Evolutionary conservation across 2,888 invertebrate species (phyloP), one percentile per base, ranked within the genome.

Genomic region (Cataglyphis rosenhaueri): DNA sequence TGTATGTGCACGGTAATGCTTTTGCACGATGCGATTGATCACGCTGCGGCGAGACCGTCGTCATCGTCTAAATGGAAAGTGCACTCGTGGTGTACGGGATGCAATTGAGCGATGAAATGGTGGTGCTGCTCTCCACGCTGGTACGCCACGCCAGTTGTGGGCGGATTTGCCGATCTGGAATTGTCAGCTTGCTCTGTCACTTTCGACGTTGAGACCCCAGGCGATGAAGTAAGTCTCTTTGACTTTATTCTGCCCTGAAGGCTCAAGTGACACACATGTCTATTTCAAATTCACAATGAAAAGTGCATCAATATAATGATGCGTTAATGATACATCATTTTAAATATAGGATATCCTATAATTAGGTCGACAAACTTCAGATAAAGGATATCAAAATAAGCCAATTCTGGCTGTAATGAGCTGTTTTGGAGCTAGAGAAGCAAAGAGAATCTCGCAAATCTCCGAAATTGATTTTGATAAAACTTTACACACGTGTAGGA

Each of bases 11-110:
- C 82, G 75, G 83, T 82, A 84, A 83, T 66, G 82, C 75, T 32
- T 83, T 78, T 71, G 84, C 78, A 76, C 75, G 75, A 59, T 83
- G 75, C 83, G 84, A 89, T 89, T 88, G 87, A 88, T 88, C 76
- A 83, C 82, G 83, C 61, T 86, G 86, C 87, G 84, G 82, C 83
- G 76, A 71, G 71, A 78, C 81, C 74, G 84, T 82, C 68, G 38
- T 29, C 55, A n/a, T 18, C 32, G 57, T n/a, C 38, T 86, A 87
- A 88, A 87, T 88, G 88, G 83, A 89, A 89, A 88, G 87, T 89
- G 83, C 78, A 84, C 81, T 82, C 73, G 35, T 71, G 82, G 82
- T 84, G 68, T 81, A 64, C 59, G 64, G 74, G 68, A 87, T 81
- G 81, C 83, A 79, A 88, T 87, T 86, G 73, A 79, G 61, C 78